Percentiles rank a stretch among this genome's conserved stretches.
These are phyloP conservation scores for Temnopleurus reevesii DNA, from an alignment of 53 echinoderm and acorn worm species.

Conservation along the genomic window DNA sequence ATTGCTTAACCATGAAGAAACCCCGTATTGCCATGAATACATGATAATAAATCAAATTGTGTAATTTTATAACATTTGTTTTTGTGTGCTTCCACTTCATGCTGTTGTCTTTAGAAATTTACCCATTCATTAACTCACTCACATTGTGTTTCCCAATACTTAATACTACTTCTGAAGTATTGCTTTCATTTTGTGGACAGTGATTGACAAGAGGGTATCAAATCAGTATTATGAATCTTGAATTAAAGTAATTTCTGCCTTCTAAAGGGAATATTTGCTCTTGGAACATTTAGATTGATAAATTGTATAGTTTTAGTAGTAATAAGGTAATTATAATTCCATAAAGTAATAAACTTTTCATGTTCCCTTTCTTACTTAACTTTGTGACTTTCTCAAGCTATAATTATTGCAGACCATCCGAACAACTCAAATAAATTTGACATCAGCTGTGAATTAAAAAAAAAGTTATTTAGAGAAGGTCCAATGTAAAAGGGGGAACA, in stretches of 20 bases:
- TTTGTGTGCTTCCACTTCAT: too few relatives aligned
- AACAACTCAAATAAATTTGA: not conserved
- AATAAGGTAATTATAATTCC: not conserved
- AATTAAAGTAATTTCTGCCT: not conserved
- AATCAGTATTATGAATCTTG: too few relatives aligned
- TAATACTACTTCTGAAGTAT: not conserved
- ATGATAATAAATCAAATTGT: too few relatives aligned
- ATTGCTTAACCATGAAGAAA: too few relatives aligned
- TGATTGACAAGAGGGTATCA: too few relatives aligned
- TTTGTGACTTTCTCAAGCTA: too few relatives aligned
- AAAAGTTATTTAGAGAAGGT: too few relatives aligned
- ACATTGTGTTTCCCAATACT: not conserved
- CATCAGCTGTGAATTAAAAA: not conserved
- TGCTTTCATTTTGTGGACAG: not conserved
- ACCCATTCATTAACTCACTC: too few relatives aligned
- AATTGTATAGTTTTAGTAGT: not conserved
- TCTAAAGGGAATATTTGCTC: not conserved
- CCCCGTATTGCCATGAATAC: too few relatives aligned
- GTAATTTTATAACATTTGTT: too few relatives aligned
- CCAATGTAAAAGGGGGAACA: not conserved
- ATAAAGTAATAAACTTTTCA: not conserved
- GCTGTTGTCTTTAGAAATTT: too few relatives aligned
- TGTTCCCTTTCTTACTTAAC: not conserved
- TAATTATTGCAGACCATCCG: not conserved
- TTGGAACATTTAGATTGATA: not conserved